Evolutionary conservation across 2,797 vertebrate genomes (phyloP), one percentile per base, ranked within the genome.

Genomic region (Balearica regulorum): DNA sequence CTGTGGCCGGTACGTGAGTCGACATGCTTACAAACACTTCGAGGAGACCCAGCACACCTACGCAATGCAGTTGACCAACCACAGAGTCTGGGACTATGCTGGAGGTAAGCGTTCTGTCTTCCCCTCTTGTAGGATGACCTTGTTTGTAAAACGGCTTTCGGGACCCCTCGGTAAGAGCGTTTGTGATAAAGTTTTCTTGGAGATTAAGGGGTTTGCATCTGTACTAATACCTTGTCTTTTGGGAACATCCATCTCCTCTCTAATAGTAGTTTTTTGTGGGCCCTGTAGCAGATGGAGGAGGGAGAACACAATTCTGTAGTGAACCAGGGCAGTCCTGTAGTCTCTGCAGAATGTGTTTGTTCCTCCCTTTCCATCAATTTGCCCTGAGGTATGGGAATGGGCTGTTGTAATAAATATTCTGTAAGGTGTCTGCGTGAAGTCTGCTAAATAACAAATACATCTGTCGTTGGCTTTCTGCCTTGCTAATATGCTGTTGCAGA

Each of bases 31-130:
- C 98, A 99, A 99, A 92, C 99, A 99, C 98, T 99, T 99, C 65
- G 99, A 99, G 97, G 99, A 99, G 89, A 99, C 99, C 0, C 99
- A 99, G 97, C 99, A 99, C 96, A 99, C 99, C 0, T 99, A 99
- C 1, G 99, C 99, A 21, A 99, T 99, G 99, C 99, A 99, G 98
- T 98, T 99, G 92, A 99, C 99, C 97, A 99, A 99, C 97, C 99
- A 99, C 97, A 97, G 99, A 2, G 99, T 99, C 76, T 99, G 99
- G 99, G 99, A 99, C 98, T 99, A 99, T 4, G 99, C 99, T 8
- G 99, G 99, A 98, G 99, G 99, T 99, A 93, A 93, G 62, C 5
- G 1, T 10, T 5, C 26, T 3, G 11, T 17, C 19, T 2, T 33
- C 49, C 46, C 77, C 58, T 51, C 35, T 20, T 66, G 68, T 10